Conservation (phyloP, 2,888 invertebrate species). For the Cheilosia vulpina region DNA sequence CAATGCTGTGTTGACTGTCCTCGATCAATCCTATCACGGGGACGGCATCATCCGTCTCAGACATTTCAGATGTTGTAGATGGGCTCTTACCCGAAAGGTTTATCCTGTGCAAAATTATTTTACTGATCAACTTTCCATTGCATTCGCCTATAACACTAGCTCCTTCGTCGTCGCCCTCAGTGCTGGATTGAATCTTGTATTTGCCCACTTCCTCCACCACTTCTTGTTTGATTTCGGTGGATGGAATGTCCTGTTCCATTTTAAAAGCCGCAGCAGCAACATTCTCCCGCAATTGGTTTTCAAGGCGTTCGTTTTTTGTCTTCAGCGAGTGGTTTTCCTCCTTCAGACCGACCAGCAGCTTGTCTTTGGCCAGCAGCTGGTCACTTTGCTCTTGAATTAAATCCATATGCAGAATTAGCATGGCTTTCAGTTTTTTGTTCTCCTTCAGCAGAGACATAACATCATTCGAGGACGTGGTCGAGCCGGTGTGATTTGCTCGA, state of each 20-base stretch:
- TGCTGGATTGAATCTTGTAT: constrained; percentile 73
- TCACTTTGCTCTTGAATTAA: constrained; percentile 96
- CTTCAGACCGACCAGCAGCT: constrained; percentile 88
- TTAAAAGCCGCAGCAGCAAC: constrained; percentile 77
- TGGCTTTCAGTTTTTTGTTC: constrained; percentile 86
- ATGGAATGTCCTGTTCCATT: constrained; percentile 76
- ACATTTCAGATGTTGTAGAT: constrained; percentile 70
- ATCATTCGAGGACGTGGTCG: constrained; percentile 72
- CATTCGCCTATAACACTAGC: constrained; percentile 79
- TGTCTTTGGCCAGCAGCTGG: constrained; percentile 91
- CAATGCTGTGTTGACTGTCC: constrained; percentile 57
- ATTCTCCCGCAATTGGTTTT: constrained; percentile 76
- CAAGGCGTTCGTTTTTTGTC: constrained; percentile 78
- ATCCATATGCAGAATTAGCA: constrained; percentile 92
- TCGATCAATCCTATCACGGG: constrained; percentile 60
- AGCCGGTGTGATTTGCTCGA: constrained; percentile 77
- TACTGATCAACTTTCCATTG: constrained; percentile 80
- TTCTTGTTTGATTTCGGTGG: constrained; percentile 77
- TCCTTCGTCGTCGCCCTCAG: constrained; percentile 40
- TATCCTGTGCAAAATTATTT: constrained; percentile 80
- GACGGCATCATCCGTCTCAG: constrained; percentile 73
- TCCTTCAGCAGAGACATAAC: constrained; percentile 81
- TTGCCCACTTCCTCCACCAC: constrained; percentile 83
- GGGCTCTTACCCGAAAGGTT: constrained; percentile 72
- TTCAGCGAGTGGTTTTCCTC: constrained; percentile 92